Conservation (phyloP, 2,888 invertebrate species). For the Drosophila recens region DNA sequence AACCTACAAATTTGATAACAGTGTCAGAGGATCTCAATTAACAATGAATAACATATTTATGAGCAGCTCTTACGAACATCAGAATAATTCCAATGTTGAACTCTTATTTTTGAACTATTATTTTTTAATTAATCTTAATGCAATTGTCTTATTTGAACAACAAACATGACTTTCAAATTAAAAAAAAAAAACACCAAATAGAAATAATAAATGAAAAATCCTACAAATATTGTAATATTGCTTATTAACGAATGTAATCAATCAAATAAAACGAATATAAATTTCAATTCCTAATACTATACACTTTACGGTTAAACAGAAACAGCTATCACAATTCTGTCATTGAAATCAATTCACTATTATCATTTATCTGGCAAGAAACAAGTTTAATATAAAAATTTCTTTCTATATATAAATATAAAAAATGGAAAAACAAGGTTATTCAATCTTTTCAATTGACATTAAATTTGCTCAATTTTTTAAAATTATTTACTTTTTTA, state of each 20-base stretch:
- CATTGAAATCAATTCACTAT: conserved; percentile 28
- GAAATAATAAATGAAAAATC: conserved; percentile 7
- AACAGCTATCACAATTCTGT: conserved; percentile 58
- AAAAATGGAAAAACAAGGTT: conserved; percentile 12
- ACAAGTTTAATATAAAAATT: conserved; percentile 7
- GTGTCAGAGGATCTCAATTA: conserved; percentile 1
- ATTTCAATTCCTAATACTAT: conserved; percentile 33
- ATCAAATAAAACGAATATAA: conserved; percentile 7
- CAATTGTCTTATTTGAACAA: conserved; percentile 4
- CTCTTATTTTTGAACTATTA: conserved; percentile 6
- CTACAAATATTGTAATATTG: conserved; percentile 34
- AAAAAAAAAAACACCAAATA: background rate
- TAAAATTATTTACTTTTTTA: background rate
- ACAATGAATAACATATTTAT: conserved; percentile 8
- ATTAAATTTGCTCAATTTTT: conserved; percentile 18
- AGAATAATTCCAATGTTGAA: conserved; percentile 1
- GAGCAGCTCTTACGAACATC: conserved; percentile 14
- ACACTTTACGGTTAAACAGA: conserved; percentile 34
- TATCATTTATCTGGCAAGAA: conserved; percentile 48
- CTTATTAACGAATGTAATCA: conserved; percentile 20
- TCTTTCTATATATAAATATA: conserved; percentile 14
- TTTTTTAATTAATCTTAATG: conserved; percentile 9
- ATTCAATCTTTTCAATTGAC: conserved; percentile 30
- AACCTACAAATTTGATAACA: background rate
- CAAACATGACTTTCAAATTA: background rate